Base-by-base conservation (phyloP, 2,113 vertebrate species). In the Odocoileus hemionus region DNA sequence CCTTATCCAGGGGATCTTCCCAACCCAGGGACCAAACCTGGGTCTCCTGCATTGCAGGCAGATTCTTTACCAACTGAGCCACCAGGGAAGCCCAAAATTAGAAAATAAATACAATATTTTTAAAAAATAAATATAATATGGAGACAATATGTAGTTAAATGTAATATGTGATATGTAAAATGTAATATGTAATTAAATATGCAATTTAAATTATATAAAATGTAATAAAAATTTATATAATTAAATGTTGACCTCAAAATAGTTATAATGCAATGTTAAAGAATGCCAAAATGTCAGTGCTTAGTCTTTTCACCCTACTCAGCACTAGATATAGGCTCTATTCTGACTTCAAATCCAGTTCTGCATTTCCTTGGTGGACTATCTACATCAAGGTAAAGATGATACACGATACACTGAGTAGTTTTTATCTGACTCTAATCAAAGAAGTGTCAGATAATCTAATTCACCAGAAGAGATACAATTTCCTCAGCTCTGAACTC, bases 381-480 rank as follows among this genome's bases (percentile, higher is more conserved):
- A 43, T 14, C 21, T 76, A 3, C 43, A 76, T 43, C 70, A 54
- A 70, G 58, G 58, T 82, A 78, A 91, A 45, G 33, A 82, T 50
- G 33, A 57, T 58, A 91, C 84, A 61, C 12, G 70, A 55, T 64
- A 7, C 7, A 52, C 52, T 30, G 58, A 86, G 30, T 15, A 57
- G 30, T 60, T 94, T 88, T 86, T 36, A 90, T 64, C 80, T 88
- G 82, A 76, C 43, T 95, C 76, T 96, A 83, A 90, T 74, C 61
- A 25, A 6, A 79, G 3, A 2, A 89, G 47, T 13, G 12, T 50
- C 47, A 50, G 47, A 50, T 50, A 50, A 50, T 50, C 12, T 50
- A 50, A 79, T 78, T 97, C 60, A 96, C 93, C 78, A 86, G 28
- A 6, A 95, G 54, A 94, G 47, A 93, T 52, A 67, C 61, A 87